These are phyloP conservation scores for Patiria pectinifera DNA, from an alignment of 53 echinoderm and acorn worm species.

Conservation along the genomic window DNA sequence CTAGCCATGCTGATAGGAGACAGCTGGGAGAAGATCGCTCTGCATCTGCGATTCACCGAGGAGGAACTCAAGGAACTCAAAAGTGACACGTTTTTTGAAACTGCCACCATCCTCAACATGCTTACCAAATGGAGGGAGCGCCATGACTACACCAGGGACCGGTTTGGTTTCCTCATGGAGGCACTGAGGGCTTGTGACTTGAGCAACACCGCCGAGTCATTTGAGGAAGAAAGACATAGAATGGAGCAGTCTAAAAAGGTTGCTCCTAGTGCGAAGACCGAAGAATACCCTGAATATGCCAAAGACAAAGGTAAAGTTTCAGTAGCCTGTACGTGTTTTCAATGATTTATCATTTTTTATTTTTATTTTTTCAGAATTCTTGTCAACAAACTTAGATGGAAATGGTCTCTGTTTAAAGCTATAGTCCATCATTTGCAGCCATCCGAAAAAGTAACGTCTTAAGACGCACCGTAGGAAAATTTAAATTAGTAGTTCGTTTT, in stretches of 20 bases:
- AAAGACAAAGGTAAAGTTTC: neutral
- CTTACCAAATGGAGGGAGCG: slow-evolving; percentile 9
- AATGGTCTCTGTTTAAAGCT: no score
- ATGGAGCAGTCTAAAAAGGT: neutral
- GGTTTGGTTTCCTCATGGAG: neutral
- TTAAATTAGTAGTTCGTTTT: no score
- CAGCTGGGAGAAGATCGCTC: slow-evolving; percentile 16
- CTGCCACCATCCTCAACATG: slow-evolving; percentile 29
- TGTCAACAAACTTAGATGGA: neutral
- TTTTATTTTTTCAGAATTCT: neutral
- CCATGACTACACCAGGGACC: slow-evolving; percentile 17
- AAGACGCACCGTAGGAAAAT: no score
- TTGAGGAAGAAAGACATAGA: neutral
- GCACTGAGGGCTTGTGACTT: slow-evolving; percentile 31
- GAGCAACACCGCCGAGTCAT: neutral
- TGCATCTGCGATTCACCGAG: slow-evolving; percentile 9
- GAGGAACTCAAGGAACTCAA: slow-evolving; percentile 2
- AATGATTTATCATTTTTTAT: neutral
- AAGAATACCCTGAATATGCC: no score
- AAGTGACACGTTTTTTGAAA: neutral
- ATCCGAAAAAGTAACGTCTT: no score
- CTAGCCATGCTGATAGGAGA: slow-evolving; percentile 29
- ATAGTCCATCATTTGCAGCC: no score
- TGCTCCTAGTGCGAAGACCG: neutral
- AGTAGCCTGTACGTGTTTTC: neutral